phyloP scores from a whole-genome alignment of 23 tunicate species.

The Phallusia fumigata region DNA sequence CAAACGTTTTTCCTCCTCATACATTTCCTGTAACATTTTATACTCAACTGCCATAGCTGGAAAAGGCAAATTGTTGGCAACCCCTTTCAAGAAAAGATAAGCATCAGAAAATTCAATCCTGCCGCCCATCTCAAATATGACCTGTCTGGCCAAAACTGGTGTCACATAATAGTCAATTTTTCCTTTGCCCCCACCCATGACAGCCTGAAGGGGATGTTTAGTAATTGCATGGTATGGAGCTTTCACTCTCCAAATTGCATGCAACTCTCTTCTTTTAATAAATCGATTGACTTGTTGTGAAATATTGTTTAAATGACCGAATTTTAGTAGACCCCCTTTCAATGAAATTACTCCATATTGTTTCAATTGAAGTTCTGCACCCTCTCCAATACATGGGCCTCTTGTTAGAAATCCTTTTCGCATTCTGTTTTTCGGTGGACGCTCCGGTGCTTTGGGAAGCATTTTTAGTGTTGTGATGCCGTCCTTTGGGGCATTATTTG shows the following conservation, averaged over 20 bases:
- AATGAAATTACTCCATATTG: conserved; percentile 81
- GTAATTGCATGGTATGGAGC: conserved; percentile 85
- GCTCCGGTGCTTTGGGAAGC: conserved; percentile 55
- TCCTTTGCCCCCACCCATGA: conserved; percentile 99
- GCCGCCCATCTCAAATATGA: conserved; percentile 82
- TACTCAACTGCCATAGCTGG: conserved; percentile 62
- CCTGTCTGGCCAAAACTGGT: conserved; percentile 82
- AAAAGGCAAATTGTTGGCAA: conserved; percentile 59
- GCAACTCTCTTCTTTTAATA: conserved; percentile 38
- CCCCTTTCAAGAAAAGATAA: conserved; percentile 32
- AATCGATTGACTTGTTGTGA: conserved; percentile 39
- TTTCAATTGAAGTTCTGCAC: conserved; percentile 49
- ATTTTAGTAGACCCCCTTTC: conserved; percentile 70
- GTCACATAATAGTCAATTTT: conserved; percentile 86
- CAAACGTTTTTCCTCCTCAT: conserved; percentile 84
- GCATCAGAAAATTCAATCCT: conserved; percentile 64
- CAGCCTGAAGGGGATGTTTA: conserved; percentile 86
- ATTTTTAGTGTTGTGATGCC: neutral
- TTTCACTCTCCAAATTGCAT: conserved; percentile 70
- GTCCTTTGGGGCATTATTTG: neutral
- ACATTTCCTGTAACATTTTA: conserved; percentile 72
- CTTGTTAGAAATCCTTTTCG: conserved; percentile 39
- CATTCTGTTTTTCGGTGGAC: conserved; percentile 44
- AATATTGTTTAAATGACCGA: conserved; percentile 54
- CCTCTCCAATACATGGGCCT: conserved; percentile 74